These are phyloP conservation scores for Megalurothrips usitatus DNA, from an alignment of 2,888 invertebrate species.

Conservation along the genomic window DNA sequence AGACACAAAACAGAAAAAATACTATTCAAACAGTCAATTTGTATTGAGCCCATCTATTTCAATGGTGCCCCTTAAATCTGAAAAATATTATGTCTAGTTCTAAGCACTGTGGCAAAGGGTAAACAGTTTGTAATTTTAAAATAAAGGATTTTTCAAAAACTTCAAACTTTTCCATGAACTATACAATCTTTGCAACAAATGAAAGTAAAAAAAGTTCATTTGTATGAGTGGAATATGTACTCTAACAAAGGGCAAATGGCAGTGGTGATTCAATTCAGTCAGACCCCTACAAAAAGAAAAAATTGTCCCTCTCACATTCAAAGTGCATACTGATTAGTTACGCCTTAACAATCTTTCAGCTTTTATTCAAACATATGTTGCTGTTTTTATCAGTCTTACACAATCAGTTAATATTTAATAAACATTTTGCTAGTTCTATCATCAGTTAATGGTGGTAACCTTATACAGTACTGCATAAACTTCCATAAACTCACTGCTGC, in stretches of 20 bases:
- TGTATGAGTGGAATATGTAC: no score
- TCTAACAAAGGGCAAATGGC: no score
- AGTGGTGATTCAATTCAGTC: no score
- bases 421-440: not conserved
- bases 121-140: slow-evolving; percentile 27
- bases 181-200: not conserved
- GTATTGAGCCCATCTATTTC: not conserved
- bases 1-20: not conserved
- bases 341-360: not conserved
- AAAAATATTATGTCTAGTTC: no score
- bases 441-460: not conserved
- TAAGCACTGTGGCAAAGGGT: no score
- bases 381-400: not conserved
- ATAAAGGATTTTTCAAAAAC: not conserved
- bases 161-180: not conserved
- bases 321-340: not conserved
- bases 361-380: not conserved
- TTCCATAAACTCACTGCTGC: not conserved
- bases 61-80: no score
- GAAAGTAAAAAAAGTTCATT: not conserved
- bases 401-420: not conserved
- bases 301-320: no score
- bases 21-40: not conserved
- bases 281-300: no score
- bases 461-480: not conserved